These are phyloP conservation scores for Coenonympha arcania DNA, from an alignment of 2,888 invertebrate genomes.

Conservation along the genomic window DNA sequence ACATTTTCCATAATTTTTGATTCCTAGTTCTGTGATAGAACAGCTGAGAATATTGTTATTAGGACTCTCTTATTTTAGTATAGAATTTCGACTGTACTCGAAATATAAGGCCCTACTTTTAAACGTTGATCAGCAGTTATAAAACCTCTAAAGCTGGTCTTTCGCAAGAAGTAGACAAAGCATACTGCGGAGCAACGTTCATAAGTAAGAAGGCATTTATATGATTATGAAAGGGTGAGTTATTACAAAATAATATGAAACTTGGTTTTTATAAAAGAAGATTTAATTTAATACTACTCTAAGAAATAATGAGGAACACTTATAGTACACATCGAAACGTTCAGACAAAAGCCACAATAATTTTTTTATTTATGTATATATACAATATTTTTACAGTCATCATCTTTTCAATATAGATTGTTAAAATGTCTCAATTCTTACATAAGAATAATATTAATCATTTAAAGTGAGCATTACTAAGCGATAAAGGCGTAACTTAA, in stretches of 20 bases:
- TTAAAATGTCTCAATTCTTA: constrained; percentile 11
- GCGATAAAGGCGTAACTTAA: constrained; percentile 1
- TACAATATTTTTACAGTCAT: constrained; percentile 51
- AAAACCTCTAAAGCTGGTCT: no score
- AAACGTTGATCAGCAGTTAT: no score
- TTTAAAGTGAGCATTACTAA: constrained; percentile 5
- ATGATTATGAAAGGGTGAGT: neutral
- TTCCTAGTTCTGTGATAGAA: no score
- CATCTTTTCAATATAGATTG: constrained; percentile 27
- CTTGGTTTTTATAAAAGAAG: constrained; percentile 53
- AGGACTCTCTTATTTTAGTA: no score
- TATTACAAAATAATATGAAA: constrained; percentile 37
- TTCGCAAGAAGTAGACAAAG: no score
- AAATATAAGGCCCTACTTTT: no score
- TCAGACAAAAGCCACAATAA: constrained; percentile 51
- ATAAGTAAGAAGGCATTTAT: no score
- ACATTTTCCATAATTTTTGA: no score
- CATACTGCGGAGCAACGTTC: no score
- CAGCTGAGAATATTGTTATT: no score
- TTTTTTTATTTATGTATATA: constrained; percentile 42
- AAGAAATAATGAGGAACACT: constrained; percentile 57
- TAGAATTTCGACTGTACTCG: no score
- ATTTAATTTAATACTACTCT: constrained; percentile 61
- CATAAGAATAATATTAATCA: constrained; percentile 10
- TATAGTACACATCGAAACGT: constrained; percentile 57